Evolutionary conservation across 2,797 vertebrate genomes (phyloP).

Genomic region (Tachyglossus aculeatus): DNA sequence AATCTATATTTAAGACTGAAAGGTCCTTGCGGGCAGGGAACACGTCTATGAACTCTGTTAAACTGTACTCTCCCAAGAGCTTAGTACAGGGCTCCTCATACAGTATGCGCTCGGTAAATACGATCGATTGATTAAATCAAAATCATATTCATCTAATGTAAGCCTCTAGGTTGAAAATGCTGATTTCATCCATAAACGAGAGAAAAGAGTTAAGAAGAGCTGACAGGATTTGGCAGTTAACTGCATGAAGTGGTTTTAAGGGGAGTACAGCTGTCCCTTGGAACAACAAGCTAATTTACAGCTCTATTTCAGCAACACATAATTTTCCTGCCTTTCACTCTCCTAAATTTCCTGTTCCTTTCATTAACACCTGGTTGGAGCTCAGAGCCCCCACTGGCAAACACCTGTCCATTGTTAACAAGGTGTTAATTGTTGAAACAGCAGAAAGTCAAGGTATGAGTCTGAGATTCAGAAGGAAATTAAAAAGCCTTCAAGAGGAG

Average conservation of each 20-base stretch:
- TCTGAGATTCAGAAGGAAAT: conserved; percentile 37
- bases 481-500: conserved; percentile 9
- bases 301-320: conserved; percentile 5
- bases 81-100: too few relatives aligned
- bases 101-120: too few relatives aligned
- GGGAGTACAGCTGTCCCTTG: not conserved
- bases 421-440: conserved; percentile 42
- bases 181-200: conserved; percentile 12
- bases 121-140: conserved; percentile 18
- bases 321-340: conserved; percentile 37
- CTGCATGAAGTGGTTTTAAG: not conserved
- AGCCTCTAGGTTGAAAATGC: conserved; percentile 14
- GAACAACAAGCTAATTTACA: conserved; percentile 34
- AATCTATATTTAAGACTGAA: too few relatives aligned
- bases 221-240: conserved; percentile 4
- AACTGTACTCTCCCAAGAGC: too few relatives aligned
- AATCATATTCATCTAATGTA: not conserved
- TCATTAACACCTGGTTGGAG: conserved; percentile 45
- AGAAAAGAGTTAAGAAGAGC: conserved; percentile 28
- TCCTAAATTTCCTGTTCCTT: conserved; percentile 28
- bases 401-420: conserved; percentile 36
- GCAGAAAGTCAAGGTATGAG: conserved; percentile 33
- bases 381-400: conserved; percentile 5
- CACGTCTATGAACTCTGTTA: too few relatives aligned
- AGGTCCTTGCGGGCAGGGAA: too few relatives aligned